phyloP scores from a whole-genome alignment of 2,888 invertebrate genomes.

The Myopa testacea region DNA sequence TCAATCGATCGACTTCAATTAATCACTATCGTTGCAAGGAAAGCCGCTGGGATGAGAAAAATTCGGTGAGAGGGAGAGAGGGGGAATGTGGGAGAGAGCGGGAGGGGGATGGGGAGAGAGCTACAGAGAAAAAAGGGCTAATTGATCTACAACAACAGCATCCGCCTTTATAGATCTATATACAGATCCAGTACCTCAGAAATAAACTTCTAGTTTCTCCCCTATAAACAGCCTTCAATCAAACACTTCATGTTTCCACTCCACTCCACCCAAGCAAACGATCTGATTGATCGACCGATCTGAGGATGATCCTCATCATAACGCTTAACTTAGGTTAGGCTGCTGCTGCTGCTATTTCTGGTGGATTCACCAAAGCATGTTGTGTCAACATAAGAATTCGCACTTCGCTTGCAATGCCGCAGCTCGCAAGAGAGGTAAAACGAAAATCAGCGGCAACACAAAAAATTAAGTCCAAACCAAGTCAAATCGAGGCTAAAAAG shows the following conservation, averaged over 20 bases:
- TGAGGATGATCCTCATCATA: constrained; percentile 39
- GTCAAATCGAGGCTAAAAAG: constrained; percentile 19
- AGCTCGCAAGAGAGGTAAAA: constrained; percentile 28
- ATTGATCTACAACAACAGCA: constrained; percentile 28
- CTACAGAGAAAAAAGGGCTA: constrained; percentile 19
- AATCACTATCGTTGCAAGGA: constrained; percentile 42
- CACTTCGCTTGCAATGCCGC: constrained; percentile 50
- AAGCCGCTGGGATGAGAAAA: constrained; percentile 18
- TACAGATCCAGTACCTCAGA: too few species aligned
- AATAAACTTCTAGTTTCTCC: too few species aligned
- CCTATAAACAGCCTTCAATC: neutral
- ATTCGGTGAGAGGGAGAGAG: neutral
- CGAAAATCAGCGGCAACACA: neutral
- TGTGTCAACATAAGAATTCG: constrained; percentile 57
- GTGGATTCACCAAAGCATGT: constrained; percentile 49
- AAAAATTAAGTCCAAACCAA: neutral
- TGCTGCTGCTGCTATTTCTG: neutral
- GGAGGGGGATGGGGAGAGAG: constrained; percentile 16
- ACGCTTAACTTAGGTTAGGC: constrained; percentile 24
- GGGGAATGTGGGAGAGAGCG: constrained; percentile 9
- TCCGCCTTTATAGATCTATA: neutral
- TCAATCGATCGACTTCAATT: constrained; percentile 51
- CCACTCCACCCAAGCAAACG: constrained; percentile 36
- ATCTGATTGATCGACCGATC: constrained; percentile 27
- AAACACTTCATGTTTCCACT: constrained; percentile 22